phyloP scores from a whole-genome alignment of 2,113 vertebrate species.

The Diphyllodes magnificus region DNA sequence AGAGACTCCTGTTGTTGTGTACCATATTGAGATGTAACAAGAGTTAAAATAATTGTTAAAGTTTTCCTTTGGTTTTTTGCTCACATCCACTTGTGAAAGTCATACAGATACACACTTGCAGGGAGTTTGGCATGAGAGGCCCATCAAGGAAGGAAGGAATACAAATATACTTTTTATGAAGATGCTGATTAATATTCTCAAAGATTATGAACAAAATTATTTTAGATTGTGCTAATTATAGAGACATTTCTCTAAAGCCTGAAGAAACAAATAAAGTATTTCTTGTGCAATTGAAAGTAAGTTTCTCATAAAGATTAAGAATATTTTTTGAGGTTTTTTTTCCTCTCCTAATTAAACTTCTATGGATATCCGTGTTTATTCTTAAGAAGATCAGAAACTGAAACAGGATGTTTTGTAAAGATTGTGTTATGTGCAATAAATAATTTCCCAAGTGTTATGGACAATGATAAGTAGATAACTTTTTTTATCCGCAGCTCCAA shows the following conservation, averaged over 20 bases:
- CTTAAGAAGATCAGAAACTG: not conserved
- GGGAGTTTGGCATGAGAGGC: not conserved
- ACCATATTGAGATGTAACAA: not conserved
- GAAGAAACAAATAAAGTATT: not conserved
- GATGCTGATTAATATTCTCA: not conserved
- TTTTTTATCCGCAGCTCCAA: slow-evolving; percentile 76
- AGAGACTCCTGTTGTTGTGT: not conserved
- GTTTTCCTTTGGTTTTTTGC: not conserved
- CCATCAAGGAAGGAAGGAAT: not conserved
- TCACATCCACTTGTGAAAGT: not conserved
- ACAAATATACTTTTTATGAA: not conserved
- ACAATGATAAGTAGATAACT: not conserved
- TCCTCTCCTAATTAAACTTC: not conserved
- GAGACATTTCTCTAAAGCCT: not conserved
- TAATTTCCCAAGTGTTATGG: not conserved
- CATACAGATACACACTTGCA: not conserved
- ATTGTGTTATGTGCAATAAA: not conserved
- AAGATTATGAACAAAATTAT: not conserved
- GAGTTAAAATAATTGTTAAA: not conserved
- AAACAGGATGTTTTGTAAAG: not conserved
- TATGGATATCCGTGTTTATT: not conserved
- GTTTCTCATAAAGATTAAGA: not conserved
- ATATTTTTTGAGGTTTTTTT: not conserved
- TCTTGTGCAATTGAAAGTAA: not conserved
- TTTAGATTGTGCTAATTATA: not conserved